phyloP scores from a whole-genome alignment of 2,888 invertebrate species.

The Plagiodera versicolora region DNA sequence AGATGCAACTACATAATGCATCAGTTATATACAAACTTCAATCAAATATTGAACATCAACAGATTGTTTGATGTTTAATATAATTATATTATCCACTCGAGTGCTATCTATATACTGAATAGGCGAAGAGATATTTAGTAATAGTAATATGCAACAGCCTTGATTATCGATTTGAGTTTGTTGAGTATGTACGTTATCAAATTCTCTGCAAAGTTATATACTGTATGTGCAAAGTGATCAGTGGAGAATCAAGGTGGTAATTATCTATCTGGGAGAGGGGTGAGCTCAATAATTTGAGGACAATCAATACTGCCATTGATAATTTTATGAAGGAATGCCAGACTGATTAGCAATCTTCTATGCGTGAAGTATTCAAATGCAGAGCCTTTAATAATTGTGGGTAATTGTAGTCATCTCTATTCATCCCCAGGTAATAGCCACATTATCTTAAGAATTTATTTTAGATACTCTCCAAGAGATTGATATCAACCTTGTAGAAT shows the following conservation, averaged over 20 bases:
- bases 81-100: background rate
- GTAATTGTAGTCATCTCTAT: too few species aligned
- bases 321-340: too few species aligned
- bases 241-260: background rate
- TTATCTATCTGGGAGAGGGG: too few species aligned
- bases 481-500: too few species aligned
- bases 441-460: too few species aligned
- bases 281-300: too few species aligned
- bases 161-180: background rate
- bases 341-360: too few species aligned
- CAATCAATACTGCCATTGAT: too few species aligned
- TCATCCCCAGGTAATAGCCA: too few species aligned
- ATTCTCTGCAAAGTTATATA: background rate
- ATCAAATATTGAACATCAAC: background rate
- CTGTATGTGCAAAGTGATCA: background rate
- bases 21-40: background rate
- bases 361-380: too few species aligned
- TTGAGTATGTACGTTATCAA: background rate
- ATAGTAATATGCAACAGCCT: background rate
- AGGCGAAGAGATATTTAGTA: background rate
- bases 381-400: too few species aligned
- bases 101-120: background rate
- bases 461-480: too few species aligned
- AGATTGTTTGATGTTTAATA: background rate
- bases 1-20: background rate